Conservation (phyloP, 1,140 invertebrate species). For the Anastatus disparis region DNA sequence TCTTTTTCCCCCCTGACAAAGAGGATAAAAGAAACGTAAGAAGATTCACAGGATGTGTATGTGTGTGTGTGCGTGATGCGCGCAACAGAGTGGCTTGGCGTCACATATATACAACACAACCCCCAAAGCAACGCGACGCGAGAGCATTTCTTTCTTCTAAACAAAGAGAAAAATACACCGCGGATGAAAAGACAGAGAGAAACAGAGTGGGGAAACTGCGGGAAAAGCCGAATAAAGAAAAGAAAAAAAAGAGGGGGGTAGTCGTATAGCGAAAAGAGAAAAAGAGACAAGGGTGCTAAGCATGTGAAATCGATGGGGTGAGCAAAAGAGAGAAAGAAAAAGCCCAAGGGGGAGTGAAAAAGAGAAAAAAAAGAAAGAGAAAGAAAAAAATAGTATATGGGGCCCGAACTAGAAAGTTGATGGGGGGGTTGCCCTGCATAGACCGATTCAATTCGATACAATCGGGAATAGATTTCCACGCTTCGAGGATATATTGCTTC, state of each 20-base stretch:
- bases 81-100: background rate
- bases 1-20: too few species aligned
- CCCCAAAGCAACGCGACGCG: background rate
- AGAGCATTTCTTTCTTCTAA: background rate
- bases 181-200: background rate
- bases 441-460: slow-evolving; percentile 56
- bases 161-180: slow-evolving; percentile 35
- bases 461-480: slow-evolving; percentile 55
- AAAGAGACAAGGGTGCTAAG: slow-evolving; percentile 31
- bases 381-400: too few species aligned
- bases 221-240: slow-evolving; percentile 40
- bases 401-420: background rate
- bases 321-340: too few species aligned
- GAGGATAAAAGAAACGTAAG: slow-evolving; percentile 29
- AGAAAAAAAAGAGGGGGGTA: background rate
- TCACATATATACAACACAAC: too few species aligned
- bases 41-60: slow-evolving; percentile 27
- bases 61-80: too few species aligned
- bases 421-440: slow-evolving; percentile 40
- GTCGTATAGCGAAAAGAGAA: slow-evolving; percentile 5
- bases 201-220: slow-evolving; percentile 24
- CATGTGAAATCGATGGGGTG: slow-evolving; percentile 37
- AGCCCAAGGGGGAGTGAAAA: slow-evolving; percentile 8
- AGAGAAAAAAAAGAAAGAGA: background rate
- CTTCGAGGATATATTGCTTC: slow-evolving; percentile 51